phyloP scores from a whole-genome alignment of 2,888 invertebrate genomes.

The Campoplex capitator region DNA sequence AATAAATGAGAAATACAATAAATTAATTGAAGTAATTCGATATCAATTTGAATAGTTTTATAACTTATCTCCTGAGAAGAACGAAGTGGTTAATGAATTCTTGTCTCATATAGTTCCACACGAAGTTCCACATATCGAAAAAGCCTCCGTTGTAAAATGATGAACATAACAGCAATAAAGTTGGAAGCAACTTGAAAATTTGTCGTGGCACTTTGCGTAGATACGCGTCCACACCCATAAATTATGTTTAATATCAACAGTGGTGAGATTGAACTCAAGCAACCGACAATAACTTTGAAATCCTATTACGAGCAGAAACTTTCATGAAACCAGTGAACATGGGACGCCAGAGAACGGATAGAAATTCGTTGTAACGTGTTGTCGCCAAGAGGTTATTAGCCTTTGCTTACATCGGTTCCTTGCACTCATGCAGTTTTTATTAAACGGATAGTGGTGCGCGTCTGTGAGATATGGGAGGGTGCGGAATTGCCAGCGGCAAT shows the following conservation, averaged over 20 bases:
- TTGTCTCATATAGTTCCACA: no score
- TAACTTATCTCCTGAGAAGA: no score
- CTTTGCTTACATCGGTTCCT: not conserved
- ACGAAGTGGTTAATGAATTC: no score
- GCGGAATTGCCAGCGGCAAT: not conserved
- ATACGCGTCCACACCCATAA: not conserved
- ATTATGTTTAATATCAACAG: not conserved
- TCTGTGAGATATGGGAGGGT: constrained; percentile 2
- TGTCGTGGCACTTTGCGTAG: not conserved
- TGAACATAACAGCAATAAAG: not conserved
- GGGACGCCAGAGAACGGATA: not conserved
- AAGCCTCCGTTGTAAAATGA: not conserved
- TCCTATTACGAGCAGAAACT: not conserved
- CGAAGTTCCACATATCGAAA: not conserved
- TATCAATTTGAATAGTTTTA: no score
- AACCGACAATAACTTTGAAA: not conserved
- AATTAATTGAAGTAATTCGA: no score
- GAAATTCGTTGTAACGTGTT: not conserved
- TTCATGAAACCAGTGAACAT: not conserved
- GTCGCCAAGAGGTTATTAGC: constrained; percentile 8
- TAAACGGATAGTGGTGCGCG: not conserved
- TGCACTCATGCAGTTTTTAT: not conserved
- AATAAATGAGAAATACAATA: not conserved
- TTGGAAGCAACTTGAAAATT: no score
- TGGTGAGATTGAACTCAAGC: not conserved